These are phyloP conservation scores for Notospermus geniculatus DNA, from an alignment of 1,140 invertebrate genomes.

Conservation along the genomic window DNA sequence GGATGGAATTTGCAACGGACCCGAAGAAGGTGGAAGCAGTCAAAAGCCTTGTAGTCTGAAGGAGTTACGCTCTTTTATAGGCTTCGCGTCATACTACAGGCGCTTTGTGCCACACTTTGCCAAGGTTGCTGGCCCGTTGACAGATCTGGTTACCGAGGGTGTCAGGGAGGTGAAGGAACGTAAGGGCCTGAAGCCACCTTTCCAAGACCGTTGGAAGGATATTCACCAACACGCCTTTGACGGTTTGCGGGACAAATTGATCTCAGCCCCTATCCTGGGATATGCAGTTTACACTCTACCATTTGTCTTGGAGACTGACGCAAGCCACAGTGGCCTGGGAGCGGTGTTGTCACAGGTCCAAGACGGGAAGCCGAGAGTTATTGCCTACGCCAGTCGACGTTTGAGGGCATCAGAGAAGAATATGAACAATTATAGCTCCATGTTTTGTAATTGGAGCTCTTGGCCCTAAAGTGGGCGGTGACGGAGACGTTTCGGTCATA, in stretches of 20 bases:
- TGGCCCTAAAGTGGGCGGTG: conserved; percentile 20
- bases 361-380: conserved; percentile 9
- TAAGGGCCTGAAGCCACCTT: too few relatives aligned
- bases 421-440: too few relatives aligned
- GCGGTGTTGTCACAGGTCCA: conserved; percentile 12
- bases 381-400: conserved; percentile 16
- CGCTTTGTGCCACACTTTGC: conserved; percentile 49
- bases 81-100: conserved; percentile 52
- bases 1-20: conserved; percentile 15
- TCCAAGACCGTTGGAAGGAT: too few relatives aligned
- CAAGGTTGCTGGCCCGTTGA: conserved; percentile 41
- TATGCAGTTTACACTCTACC: conserved; percentile 8
- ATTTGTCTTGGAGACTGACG: conserved; percentile 16
- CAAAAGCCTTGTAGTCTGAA: conserved; percentile 32
- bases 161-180: conserved; percentile 4
- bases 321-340: neutral
- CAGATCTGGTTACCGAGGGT: conserved; percentile 34
- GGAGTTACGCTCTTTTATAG: conserved; percentile 55
- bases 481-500: conserved; percentile 23
- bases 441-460: too few relatives aligned
- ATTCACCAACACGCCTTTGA: conserved; percentile 15
- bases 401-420: conserved; percentile 5
- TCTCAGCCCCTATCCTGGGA: conserved; percentile 11
- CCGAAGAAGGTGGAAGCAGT: conserved; percentile 16
- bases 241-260: conserved; percentile 3